Base-by-base conservation (phyloP, 2,888 invertebrate genomes). In the Heliconius ismenius region DNA sequence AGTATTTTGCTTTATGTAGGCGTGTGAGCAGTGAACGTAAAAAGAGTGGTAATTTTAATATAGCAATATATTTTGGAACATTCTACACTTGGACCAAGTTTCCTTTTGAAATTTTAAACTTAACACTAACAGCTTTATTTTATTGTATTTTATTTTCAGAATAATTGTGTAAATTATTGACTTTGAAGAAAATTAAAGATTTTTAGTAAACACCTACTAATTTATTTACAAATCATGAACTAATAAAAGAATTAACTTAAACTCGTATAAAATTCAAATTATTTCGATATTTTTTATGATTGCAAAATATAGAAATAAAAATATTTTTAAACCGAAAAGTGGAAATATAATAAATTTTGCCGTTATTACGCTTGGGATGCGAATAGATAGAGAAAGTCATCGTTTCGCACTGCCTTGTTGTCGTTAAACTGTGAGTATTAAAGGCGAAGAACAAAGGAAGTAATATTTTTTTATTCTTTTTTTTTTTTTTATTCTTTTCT, bases 341-440 rank as follows among this genome's bases (percentile, higher is more conserved):
- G 67, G 43, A 67, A 67, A 39, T 67, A 43, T 26, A 67, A 39
- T 67, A 67, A 67, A 67, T 43, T 67, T 43, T 39, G 67, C 67
- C 15, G 15, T 67, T 43, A 43, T 58, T 58, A 70, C 36, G 70
- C 43, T 58, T 4, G 58, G n/a, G 32, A 58, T 70, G 70, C 70
- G 70, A 70, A 70, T 21, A 24, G 9, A n/a, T 28, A 36, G 70
- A 70, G 70, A 70, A 70, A 70, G 70, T 70, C 36, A 24, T 10
- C 15, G 32, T 58, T 58, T 58, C 9, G 54, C 24, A 28, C 15
- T 24, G 58, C 58, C 36, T 70, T 70, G 24, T 15, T 58, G 58
- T 36, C 54, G 32, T 54, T 54, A 54, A 70, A 58, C 6, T 70
- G 69, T 28, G 13, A 70, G 58, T 58, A n/a, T 18, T 24, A 26